Conservation (phyloP, 2,113 vertebrate genomes). For the Podarcis raffonei region DNA sequence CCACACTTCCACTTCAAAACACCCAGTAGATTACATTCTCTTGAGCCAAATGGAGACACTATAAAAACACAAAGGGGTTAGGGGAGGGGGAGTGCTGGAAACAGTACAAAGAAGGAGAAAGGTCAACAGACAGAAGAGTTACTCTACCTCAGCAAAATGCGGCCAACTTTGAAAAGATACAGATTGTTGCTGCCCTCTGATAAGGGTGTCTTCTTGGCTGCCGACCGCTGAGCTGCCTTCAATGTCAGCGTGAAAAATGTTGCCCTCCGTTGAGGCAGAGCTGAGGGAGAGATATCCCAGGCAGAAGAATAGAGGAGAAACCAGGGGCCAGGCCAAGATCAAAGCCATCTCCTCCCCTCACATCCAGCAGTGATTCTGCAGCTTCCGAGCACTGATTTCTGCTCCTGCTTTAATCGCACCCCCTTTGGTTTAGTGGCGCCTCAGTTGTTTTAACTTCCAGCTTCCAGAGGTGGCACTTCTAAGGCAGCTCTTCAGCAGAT, state of each 20-base stretch:
- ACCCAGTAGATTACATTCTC: conserved; percentile 37
- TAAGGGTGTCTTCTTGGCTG: conserved; percentile 68
- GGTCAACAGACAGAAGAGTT: conserved; percentile 43
- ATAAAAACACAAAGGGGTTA: conserved; percentile 42
- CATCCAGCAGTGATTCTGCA: conserved; percentile 65
- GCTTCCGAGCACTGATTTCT: conserved; percentile 53
- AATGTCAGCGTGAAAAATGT: conserved; percentile 72
- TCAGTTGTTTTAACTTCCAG: conserved; percentile 68
- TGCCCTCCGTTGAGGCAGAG: conserved; percentile 61
- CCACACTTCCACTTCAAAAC: conserved; percentile 37
- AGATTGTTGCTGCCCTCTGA: conserved; percentile 69
- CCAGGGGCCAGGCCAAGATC: conserved; percentile 63
- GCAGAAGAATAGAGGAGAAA: conserved; percentile 69
- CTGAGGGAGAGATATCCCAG: conserved; percentile 67
- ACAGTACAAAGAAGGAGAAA: conserved; percentile 50
- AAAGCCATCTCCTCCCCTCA: conserved; percentile 75
- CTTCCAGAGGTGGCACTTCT: conserved; percentile 74
- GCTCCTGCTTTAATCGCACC: conserved; percentile 57
- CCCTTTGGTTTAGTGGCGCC: conserved; percentile 63
- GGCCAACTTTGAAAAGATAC: conserved; percentile 67
- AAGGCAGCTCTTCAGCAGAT: conserved; percentile 61
- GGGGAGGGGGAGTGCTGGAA: conserved; percentile 40
- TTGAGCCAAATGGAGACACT: conserved; percentile 41
- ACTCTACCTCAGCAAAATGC: conserved; percentile 75
- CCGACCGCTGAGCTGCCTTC: conserved; percentile 78